These are phyloP conservation scores for Myotis pilosus DNA, from an alignment of 2,797 vertebrate species.

Conservation along the genomic window DNA sequence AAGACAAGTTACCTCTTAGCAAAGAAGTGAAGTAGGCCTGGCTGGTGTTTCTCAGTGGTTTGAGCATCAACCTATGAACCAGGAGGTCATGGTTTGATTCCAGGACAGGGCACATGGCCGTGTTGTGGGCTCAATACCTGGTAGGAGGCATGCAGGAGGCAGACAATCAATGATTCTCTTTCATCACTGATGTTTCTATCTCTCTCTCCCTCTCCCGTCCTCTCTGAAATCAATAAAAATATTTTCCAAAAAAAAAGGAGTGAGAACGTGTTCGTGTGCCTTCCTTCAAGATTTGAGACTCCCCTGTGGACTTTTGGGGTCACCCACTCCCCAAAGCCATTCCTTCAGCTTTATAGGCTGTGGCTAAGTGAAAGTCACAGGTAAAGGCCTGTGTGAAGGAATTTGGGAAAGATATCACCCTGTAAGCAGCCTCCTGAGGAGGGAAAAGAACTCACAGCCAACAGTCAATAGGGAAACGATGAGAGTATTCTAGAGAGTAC, in stretches of 20 bases:
- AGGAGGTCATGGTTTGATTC: too few species aligned
- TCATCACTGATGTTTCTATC: too few species aligned
- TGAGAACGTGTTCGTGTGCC: background rate
- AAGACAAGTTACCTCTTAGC: background rate
- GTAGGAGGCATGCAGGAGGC: too few species aligned
- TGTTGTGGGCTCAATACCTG: too few species aligned
- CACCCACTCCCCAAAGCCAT: background rate
- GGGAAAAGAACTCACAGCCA: background rate
- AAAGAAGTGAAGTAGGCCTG: background rate
- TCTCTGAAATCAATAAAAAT: too few species aligned
- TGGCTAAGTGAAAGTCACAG: background rate
- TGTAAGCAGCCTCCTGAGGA: background rate
- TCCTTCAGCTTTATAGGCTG: background rate
- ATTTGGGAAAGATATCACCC: rapidly evolving
- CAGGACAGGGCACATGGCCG: too few species aligned
- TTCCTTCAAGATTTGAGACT: background rate
- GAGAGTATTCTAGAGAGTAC: background rate
- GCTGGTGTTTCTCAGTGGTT: too few species aligned
- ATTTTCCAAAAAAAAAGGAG: too few species aligned
- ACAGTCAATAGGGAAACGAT: background rate
- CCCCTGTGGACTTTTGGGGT: background rate
- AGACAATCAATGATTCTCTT: too few species aligned
- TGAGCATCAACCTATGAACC: too few species aligned
- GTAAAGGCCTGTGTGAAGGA: background rate
- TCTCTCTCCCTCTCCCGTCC: too few species aligned